Evolutionary conservation across 2,113 vertebrate species (phyloP).

Genomic region (Zootoca vivipara): DNA sequence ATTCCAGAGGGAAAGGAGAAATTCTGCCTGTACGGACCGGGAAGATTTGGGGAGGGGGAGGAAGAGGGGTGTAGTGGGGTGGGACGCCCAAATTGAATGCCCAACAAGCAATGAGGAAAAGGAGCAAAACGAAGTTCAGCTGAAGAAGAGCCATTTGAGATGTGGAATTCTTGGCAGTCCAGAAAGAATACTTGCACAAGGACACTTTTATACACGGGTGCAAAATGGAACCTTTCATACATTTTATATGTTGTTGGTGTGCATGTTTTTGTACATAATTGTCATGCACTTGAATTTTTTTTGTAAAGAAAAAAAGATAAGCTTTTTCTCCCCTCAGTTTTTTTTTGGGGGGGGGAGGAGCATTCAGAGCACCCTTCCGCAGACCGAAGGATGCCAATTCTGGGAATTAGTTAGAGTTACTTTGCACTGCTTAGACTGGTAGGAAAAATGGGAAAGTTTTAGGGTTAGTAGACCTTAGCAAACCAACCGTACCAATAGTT

Average conservation of each 20-base stretch:
- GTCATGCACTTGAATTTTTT: slow-evolving; percentile 71
- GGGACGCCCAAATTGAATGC: not conserved
- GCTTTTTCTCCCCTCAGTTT: not conserved
- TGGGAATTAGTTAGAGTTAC: not conserved
- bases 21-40: not conserved
- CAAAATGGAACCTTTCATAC: slow-evolving; percentile 75
- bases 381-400: not conserved
- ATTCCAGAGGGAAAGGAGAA: slow-evolving; percentile 15
- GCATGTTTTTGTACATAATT: slow-evolving; percentile 79
- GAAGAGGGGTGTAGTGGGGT: not conserved
- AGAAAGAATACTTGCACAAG: slow-evolving; percentile 44
- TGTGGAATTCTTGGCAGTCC: slow-evolving; percentile 26
- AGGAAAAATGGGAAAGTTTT: not conserved
- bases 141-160: not conserved
- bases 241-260: slow-evolving; percentile 60
- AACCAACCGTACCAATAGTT: not conserved
- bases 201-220: slow-evolving; percentile 75
- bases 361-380: not conserved
- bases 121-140: not conserved
- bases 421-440: not conserved
- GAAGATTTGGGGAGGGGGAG: not conserved
- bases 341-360: no score
- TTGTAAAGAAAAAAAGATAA: slow-evolving; percentile 72
- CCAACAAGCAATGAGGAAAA: not conserved
- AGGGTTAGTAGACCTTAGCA: not conserved